Percentiles rank a stretch among this genome's conserved stretches.
phyloP scores from a whole-genome alignment of 30 jellyfish, hydroid and myxozoan species.

The Hydractinia echinata region DNA sequence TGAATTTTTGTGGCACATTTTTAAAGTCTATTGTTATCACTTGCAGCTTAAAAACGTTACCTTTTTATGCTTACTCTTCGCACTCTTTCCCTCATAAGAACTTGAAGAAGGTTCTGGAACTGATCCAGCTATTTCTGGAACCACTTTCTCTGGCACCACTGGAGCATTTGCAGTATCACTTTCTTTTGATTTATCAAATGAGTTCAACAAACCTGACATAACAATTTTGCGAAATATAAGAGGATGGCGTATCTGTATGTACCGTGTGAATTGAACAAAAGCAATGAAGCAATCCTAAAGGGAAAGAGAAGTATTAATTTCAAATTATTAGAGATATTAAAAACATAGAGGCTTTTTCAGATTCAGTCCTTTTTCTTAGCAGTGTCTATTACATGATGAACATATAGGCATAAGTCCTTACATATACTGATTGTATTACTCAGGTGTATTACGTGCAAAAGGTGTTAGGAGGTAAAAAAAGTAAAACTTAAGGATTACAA shows the following conservation, averaged over 20 bases:
- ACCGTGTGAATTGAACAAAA: constrained; percentile 24
- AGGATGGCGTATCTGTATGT: constrained; percentile 49
- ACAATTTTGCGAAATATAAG: constrained; percentile 54
- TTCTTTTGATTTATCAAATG: constrained; percentile 45
- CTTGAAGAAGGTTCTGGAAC: too few species aligned
- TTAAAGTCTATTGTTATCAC: too few species aligned
- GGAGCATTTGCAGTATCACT: neutral
- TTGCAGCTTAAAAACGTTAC: too few species aligned
- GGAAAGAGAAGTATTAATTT: neutral
- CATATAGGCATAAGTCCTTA: neutral
- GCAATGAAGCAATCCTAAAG: constrained; percentile 4
- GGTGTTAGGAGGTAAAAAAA: too few species aligned
- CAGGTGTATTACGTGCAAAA: too few species aligned
- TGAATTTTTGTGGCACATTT: too few species aligned
- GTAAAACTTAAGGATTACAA: too few species aligned
- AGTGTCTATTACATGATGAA: neutral
- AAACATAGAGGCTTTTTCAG: neutral
- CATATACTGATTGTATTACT: neutral
- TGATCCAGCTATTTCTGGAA: too few species aligned
- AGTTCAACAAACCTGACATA: constrained; percentile 63
- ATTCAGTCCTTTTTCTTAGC: too few species aligned
- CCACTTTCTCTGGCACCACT: too few species aligned
- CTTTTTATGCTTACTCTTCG: too few species aligned
- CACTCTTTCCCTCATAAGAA: too few species aligned
- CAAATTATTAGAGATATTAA: neutral